A percentile compares a stretch with the other conserved stretches of the same genome.
Evolutionary conservation across 2,888 invertebrate genomes (phyloP).

Genomic region (Augiades crinisus): DNA sequence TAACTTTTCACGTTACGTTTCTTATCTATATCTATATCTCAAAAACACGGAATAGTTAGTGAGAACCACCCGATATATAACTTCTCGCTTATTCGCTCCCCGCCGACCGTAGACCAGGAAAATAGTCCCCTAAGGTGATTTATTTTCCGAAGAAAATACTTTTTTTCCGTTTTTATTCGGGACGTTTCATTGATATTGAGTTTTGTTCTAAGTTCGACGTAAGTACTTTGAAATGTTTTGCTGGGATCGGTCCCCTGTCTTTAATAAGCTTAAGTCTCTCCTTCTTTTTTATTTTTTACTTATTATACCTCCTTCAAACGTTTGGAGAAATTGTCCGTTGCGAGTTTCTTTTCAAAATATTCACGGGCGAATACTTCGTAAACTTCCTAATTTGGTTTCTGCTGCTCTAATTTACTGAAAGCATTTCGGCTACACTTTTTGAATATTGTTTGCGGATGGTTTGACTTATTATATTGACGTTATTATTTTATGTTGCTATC

Average conservation of each 20-base stretch:
- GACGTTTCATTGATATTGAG: slow-evolving; percentile 72
- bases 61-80: no score
- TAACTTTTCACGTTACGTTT: no score
- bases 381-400: slow-evolving; percentile 51
- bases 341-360: slow-evolving; percentile 43
- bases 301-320: slow-evolving; percentile 42
- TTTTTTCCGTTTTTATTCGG: slow-evolving; percentile 52
- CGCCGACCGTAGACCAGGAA: no score
- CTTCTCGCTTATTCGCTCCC: no score
- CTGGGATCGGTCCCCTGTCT: slow-evolving; percentile 50
- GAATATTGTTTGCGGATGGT: slow-evolving; percentile 34
- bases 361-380: slow-evolving; percentile 43
- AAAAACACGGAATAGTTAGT: no score
- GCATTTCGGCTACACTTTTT: slow-evolving; percentile 43
- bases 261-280: slow-evolving; percentile 61
- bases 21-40: no score
- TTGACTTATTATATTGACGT: background rate
- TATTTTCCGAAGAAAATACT: slow-evolving; percentile 70
- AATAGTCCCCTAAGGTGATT: slow-evolving; percentile 53
- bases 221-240: slow-evolving; percentile 65
- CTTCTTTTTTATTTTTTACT: slow-evolving; percentile 49
- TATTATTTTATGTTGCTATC: no score
- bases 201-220: slow-evolving; percentile 66
- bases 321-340: slow-evolving; percentile 49
- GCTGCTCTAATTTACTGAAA: slow-evolving; percentile 58